Evolutionary conservation across 2,797 vertebrate genomes (phyloP), one percentile per base, ranked within the genome.

Genomic region (Micropoecilia bifurca): DNA sequence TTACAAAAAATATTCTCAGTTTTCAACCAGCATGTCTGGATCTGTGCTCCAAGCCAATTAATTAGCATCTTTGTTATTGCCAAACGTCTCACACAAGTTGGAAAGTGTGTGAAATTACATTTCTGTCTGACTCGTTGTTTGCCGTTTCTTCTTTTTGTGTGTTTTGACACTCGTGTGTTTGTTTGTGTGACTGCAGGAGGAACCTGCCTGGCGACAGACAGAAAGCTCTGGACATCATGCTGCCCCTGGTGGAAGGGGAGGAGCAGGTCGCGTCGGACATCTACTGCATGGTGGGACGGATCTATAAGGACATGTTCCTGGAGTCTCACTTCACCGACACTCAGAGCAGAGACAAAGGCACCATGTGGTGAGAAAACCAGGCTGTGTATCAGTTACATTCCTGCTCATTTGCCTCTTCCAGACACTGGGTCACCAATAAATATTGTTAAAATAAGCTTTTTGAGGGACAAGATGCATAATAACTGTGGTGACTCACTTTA

Each of bases 241-340:
- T 98, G 89, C 97, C 97, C 0, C 91, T 99, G 89, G 97, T 99
- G 81, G 94, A 99, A 84, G 95, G 92, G 4, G 96, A 98, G 81
- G 97, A 96, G 74, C 98, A 99, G 89, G 97, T 98, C 39, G 97
- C 99, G 74, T 99, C 98, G 1, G 99, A 99, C 92, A 97, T 99
- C 94, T 99, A 99, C 92, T 99, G 99, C 89, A 92, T 99, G 39
- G 96, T 99, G 85, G 99, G 99, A 76, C 96, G 98, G 45, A 99
- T 99, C 95, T 99, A 99, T 85, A 99, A 98, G 93, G 99, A 99
- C 92, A 97, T 91, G 83, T 99, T 99, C 94, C 93, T 99, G 92
- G 98, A 99, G 90, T 99, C 98, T 41, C 96, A 97, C 85, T 99
- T 98, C 88, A 93, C 77, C 0, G 96, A 99, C 93, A 96, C 92